phyloP scores from a whole-genome alignment of 2,797 vertebrate genomes.

The Poeciliopsis gracilis region DNA sequence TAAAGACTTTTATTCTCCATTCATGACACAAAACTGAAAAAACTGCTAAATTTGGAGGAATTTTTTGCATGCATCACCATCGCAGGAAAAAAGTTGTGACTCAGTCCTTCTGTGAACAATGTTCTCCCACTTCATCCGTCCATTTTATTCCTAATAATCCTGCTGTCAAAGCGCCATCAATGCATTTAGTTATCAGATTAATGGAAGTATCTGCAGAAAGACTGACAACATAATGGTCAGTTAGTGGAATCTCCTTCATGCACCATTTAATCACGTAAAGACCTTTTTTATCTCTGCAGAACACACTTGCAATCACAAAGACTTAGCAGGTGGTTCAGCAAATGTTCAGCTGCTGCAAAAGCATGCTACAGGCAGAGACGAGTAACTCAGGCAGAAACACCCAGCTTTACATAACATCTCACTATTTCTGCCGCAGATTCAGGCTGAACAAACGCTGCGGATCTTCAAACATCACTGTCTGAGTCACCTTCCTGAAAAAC shows the following conservation, averaged over 20 bases:
- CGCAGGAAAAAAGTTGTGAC: slow-evolving; percentile 26
- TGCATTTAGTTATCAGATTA: background rate
- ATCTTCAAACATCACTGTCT: background rate
- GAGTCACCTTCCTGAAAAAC: slow-evolving; percentile 10
- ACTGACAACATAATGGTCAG: slow-evolving; percentile 49
- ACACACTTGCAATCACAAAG: slow-evolving; percentile 65
- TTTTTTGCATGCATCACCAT: slow-evolving; percentile 21
- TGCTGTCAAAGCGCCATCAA: background rate
- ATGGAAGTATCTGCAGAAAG: slow-evolving; percentile 5
- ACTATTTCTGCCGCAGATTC: background rate
- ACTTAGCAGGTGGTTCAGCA: slow-evolving; percentile 68
- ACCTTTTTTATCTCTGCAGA: slow-evolving; percentile 57
- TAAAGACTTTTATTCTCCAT: slow-evolving; percentile 14
- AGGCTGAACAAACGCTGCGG: background rate
- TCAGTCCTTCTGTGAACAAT: slow-evolving; percentile 35
- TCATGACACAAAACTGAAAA: slow-evolving; percentile 5
- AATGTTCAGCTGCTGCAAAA: slow-evolving; percentile 60
- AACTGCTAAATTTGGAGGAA: background rate
- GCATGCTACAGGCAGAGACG: slow-evolving; percentile 44
- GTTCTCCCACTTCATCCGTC: background rate
- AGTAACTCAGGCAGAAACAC: slow-evolving; percentile 34
- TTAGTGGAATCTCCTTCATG: slow-evolving; percentile 67
- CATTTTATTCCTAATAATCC: background rate
- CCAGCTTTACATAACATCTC: slow-evolving; percentile 20
- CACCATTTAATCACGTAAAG: slow-evolving; percentile 68